These are phyloP conservation scores for Brachionus manjavacas DNA, from an alignment of 1,140 invertebrate genomes.

Conservation along the genomic window DNA sequence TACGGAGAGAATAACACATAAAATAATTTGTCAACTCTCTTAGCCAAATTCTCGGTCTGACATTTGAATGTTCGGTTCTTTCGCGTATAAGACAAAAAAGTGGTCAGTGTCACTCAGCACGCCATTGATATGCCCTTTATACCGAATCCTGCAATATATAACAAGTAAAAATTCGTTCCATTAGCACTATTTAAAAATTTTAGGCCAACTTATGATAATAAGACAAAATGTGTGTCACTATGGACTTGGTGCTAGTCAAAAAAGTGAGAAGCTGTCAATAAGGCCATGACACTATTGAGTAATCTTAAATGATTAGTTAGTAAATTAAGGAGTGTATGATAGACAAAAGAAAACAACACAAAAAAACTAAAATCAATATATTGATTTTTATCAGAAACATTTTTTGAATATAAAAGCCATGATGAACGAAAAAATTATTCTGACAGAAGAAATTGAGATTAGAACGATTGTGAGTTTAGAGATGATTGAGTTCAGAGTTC, in stretches of 20 bases:
- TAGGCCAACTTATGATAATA: not conserved
- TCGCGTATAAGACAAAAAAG: too few relatives aligned
- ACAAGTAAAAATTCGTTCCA: too few relatives aligned
- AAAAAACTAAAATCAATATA: not conserved
- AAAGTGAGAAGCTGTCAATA: not conserved
- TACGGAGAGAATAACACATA: too few relatives aligned
- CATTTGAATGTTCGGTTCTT: too few relatives aligned
- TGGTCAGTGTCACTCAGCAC: too few relatives aligned
- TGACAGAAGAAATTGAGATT: too few relatives aligned
- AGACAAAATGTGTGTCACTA: not conserved
- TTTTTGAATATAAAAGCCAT: not conserved
- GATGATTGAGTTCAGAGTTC: not conserved
- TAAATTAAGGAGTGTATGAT: not conserved
- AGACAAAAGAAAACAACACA: not conserved
- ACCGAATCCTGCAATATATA: too few relatives aligned
- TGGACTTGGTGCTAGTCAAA: not conserved
- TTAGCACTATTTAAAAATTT: too few relatives aligned
- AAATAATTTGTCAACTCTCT: too few relatives aligned
- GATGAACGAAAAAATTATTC: not conserved
- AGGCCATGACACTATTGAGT: not conserved
- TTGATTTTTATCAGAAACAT: slow-evolving; percentile 7
- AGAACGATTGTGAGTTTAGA: not conserved
- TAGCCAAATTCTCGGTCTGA: too few relatives aligned
- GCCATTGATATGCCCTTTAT: too few relatives aligned
- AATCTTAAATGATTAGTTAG: not conserved